Conservation (phyloP, 2,888 invertebrate genomes). For the Pyrocoelia pectoralis region DNA sequence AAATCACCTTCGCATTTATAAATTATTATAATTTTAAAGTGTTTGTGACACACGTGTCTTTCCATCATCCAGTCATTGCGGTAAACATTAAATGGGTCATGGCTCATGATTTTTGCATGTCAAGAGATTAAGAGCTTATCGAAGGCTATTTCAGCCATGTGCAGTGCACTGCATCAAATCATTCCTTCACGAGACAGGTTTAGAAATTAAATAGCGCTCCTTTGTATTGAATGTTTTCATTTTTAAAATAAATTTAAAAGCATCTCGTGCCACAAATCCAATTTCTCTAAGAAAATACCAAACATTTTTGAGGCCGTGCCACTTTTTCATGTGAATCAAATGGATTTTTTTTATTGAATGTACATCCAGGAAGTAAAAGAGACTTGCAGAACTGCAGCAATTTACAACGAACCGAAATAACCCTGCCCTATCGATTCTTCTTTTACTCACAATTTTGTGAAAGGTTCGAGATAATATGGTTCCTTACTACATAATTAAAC, state of each 20-base stretch:
- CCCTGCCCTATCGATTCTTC: conserved; percentile 2
- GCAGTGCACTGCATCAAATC: conserved; percentile 2
- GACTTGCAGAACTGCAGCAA: neutral
- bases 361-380: neutral
- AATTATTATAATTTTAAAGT: neutral
- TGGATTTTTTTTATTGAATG: too few species aligned
- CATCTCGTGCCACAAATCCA: too few species aligned
- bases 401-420: conserved; percentile 4
- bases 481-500: neutral
- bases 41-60: conserved; percentile 24
- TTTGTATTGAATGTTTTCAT: neutral
- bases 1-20: too few species aligned
- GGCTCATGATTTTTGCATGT: conserved; percentile 13
- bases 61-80: conserved; percentile 21
- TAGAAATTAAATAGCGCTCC: too few species aligned
- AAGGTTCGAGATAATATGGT: neutral
- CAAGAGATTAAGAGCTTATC: conserved; percentile 13
- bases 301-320: too few species aligned
- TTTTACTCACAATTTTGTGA: neutral
- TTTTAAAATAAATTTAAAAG: neutral
- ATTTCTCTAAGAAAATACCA: too few species aligned
- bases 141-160: conserved; percentile 8
- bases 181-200: conserved; percentile 3
- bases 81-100: conserved; percentile 21
- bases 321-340: too few species aligned